Base-by-base conservation (phyloP, 2,888 invertebrate genomes). In the Habroteleia sp. region DNA sequence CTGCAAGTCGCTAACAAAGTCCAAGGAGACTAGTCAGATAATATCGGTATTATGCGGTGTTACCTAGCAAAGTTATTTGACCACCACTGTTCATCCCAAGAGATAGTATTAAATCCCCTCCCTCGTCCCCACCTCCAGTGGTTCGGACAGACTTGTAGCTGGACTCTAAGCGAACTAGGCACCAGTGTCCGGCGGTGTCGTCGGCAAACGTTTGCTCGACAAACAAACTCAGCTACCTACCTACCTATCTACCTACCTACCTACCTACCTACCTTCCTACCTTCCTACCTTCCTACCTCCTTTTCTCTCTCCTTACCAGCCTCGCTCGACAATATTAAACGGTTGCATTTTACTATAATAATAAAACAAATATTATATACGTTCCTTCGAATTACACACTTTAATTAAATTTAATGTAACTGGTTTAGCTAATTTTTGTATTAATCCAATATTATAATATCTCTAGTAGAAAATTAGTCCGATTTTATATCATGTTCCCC, bases 141-240 rank as follows among this genome's bases (percentile, higher is more conserved):
- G 80, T 83, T 81, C 83, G 80, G 85, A 85, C 85, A 85, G 86
- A 85, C 85, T 84, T 81, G 82, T 79, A 81, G 78, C 82, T 80
- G 83, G 82, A 69, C 81, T 81, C 81, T 78, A 80, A 82, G 82
- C 81, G 82, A 79, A 83, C 84, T 79, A 82, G 83, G 84, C 86
- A 86, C 84, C 87, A 84, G 86, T 86, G 87, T 87, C 86, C 86
- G 80, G 84, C 85, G 86, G 88, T 88, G 87, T 88, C 88, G 87
- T 87, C 84, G 85, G 85, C 87, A 88, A 88, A 88, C 88, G 88
- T 88, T 88, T 88, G 83, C 87, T 85, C 84, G 84, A 83, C 86
- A 88, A 88, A 88, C 88, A 88, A 87, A 87, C 85, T 86, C 83
- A 79, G 83, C 85, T 83, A 80, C 76, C 81, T 77, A 76, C 58